These are phyloP conservation scores for Sesamia nonagrioides DNA, from an alignment of 1,140 invertebrate species.

Conservation along the genomic window DNA sequence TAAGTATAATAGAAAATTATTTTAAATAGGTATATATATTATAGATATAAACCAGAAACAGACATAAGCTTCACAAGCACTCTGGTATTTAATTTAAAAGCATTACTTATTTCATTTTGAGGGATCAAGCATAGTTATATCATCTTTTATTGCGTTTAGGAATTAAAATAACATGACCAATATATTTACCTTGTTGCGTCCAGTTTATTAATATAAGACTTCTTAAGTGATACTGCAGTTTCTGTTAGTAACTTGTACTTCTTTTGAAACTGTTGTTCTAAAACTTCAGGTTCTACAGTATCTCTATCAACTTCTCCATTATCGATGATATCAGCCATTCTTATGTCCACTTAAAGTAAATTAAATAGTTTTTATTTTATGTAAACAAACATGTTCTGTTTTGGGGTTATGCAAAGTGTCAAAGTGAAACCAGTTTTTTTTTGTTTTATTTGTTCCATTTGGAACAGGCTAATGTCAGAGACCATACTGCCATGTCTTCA, in stretches of 20 bases:
- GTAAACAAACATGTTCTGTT: constrained; percentile 17
- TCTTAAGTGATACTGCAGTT: constrained; percentile 71
- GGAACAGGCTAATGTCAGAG: too few species aligned
- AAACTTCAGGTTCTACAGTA: constrained; percentile 65
- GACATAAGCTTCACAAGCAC: neutral
- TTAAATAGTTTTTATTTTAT: neutral
- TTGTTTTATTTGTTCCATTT: too few species aligned
- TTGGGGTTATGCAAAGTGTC: neutral
- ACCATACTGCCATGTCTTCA: too few species aligned
- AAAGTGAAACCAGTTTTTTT: too few species aligned
- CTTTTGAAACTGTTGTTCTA: constrained; percentile 73
- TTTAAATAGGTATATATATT: too few species aligned
- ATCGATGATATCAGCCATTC: constrained; percentile 76
- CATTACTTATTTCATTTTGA: too few species aligned
- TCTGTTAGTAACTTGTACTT: constrained; percentile 75
- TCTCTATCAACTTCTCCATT: constrained; percentile 75
- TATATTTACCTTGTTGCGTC: constrained; percentile 74
- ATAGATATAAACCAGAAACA: neutral
- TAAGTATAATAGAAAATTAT: too few species aligned
- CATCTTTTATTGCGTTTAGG: too few species aligned
- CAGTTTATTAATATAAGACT: constrained; percentile 78
- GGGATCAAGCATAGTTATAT: too few species aligned
- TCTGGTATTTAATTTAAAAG: neutral
- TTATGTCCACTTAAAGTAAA: constrained; percentile 20
- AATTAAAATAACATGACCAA: neutral